These are phyloP conservation scores for Mugil cephalus DNA, from an alignment of 2,113 vertebrate genomes.

Conservation along the genomic window DNA sequence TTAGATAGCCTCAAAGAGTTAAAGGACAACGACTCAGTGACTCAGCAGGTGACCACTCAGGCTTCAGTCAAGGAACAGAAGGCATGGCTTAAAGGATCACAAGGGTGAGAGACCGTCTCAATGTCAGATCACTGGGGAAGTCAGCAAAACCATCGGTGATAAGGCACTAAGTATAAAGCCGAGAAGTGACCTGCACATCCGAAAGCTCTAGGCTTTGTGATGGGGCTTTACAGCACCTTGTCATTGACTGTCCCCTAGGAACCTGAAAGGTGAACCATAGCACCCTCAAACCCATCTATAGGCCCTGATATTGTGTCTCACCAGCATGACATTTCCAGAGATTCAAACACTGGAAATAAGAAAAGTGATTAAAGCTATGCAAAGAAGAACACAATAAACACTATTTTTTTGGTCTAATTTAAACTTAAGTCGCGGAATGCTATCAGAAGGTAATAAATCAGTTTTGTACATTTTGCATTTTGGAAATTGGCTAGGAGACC, in stretches of 20 bases:
- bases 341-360: not conserved
- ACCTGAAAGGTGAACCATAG: no score
- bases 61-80: slow-evolving; percentile 5
- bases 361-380: not conserved
- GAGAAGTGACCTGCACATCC: slow-evolving; percentile 12
- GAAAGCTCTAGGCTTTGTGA: slow-evolving; percentile 6
- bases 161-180: not conserved
- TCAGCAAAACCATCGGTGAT: slow-evolving; percentile 11
- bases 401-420: no score
- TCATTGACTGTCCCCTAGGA: no score
- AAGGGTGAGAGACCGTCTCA: slow-evolving; percentile 7
- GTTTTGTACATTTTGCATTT: not conserved
- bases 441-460: not conserved
- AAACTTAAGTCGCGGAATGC: no score
- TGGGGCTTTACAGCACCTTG: not conserved
- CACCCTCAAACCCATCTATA: no score
- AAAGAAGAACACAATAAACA: no score
- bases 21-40: slow-evolving; percentile 8
- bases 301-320: no score
- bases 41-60: not conserved
- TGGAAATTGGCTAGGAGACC: not conserved
- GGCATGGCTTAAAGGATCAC: not conserved
- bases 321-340: not conserved
- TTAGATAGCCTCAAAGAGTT: slow-evolving; percentile 1
- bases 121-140: not conserved